Base-by-base conservation (phyloP, 2,113 vertebrate species). In the Chauna torquata region DNA sequence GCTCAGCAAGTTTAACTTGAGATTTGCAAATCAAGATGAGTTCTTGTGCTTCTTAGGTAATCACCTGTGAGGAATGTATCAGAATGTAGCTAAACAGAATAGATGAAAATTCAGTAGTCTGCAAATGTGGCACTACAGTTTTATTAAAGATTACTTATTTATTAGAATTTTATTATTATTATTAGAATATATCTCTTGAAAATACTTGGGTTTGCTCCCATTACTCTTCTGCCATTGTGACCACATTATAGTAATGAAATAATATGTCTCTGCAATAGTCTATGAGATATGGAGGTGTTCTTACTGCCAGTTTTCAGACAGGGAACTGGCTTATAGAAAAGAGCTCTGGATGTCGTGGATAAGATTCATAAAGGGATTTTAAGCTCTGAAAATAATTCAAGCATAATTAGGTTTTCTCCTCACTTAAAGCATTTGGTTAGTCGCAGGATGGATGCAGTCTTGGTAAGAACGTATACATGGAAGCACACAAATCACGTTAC, bases 301-400 rank as follows among this genome's bases (percentile, higher is more conserved):
- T 71, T 76, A 58, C 18, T 75, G 19, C 4, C 38, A 40, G 12
- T 27, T 80, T 94, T 72, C 52, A 20, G 64, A 36, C 0, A 3
- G 25, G 9, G 8, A 59, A 81, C 40, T 25, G 36, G 9, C 24
- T 86, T 62, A 52, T 14, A 91, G 34, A 82, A 89, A 74, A 75
- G 6, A 74, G 13, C 11, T 62, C 36, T 86, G 65, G 45, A 91
- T 82, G 69, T 68, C 69, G 90, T 66, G 81, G 69, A 70, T 91
- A 94, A 77, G n/a, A 47, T 88, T 59, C 82, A 61, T 88, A 88
- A 94, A 50, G 3, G 62, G 44, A 91, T 91, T 95, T 95, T 76
- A 65, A 55, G 44, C 28, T 86, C 54, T 91, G 71, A 94, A 92
- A 84, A 80, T 80, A 86, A 88, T 91, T 77, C 49, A 91, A 25